These are phyloP conservation scores for Coenonympha arcania DNA, from an alignment of 2,888 invertebrate genomes.

Conservation along the genomic window DNA sequence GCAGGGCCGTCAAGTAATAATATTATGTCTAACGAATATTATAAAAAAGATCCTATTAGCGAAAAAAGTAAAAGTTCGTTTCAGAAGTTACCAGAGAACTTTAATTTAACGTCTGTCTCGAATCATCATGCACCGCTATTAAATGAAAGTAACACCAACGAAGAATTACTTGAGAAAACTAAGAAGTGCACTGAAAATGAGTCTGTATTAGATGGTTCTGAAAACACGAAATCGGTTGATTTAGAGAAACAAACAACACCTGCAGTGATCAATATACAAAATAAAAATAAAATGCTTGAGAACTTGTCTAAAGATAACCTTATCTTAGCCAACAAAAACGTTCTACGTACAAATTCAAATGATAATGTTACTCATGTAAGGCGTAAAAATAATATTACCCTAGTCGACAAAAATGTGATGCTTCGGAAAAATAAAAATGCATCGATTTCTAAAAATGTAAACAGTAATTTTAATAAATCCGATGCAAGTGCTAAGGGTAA, in stretches of 20 bases:
- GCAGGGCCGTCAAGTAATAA: neutral
- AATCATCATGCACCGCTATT: too few species aligned
- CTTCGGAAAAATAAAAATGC: neutral
- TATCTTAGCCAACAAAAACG: too few species aligned
- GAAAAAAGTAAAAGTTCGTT: neutral
- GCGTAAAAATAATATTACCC: neutral
- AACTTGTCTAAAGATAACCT: neutral
- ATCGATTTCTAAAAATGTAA: too few species aligned
- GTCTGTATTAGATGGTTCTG: neutral
- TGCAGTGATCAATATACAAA: neutral
- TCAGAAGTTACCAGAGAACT: neutral
- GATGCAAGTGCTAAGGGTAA: neutral
- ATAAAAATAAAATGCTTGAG: neutral
- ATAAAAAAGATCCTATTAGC: neutral
- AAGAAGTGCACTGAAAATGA: too few species aligned
- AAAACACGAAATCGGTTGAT: neutral
- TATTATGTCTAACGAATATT: neutral
- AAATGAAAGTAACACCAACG: too few species aligned
- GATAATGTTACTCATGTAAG: too few species aligned
- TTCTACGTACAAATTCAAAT: too few species aligned
- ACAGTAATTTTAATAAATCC: neutral
- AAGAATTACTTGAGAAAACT: neutral
- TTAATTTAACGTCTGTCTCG: too few species aligned
- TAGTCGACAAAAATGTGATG: neutral
- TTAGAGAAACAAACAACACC: neutral